Evolutionary conservation across 53 echinoderm and acorn worm genomes (phyloP), one percentile per base, ranked within the genome.

Genomic region (Apostichopus leukothele): DNA sequence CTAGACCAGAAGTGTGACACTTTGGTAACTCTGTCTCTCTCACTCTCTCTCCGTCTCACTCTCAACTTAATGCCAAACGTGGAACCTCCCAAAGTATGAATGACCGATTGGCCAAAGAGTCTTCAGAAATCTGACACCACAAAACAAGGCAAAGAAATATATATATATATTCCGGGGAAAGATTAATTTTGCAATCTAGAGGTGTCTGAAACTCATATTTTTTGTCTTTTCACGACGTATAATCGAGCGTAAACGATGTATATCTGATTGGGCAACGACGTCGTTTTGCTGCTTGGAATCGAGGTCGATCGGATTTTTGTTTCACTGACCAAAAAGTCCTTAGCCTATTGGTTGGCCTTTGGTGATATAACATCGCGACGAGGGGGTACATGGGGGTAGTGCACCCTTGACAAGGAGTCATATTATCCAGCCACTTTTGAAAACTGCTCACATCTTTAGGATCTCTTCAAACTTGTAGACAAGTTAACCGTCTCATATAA

Each of bases 261-360:
- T 71, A 81, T 81, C 81, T 81, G 81, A 81, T 81, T 19, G 23
- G 55, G 11, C 19, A 59, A 20, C 39, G 81, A 54, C 81, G 81
- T 81, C 77, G 57, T 57, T 9, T 77, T 77, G 39, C 59, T 81
- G 55, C 81, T 81, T 52, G 21, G 53, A 59, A n/a, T 81, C 81
- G 81, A 81, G 81, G 81, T 59, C 81, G 60, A 1, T n/a, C 14
- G 71, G 71, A 19, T 71, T 71, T 19, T 81, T 19, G 50, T 55
- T 81, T 55, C 50, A 53, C 23, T 81, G 81, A 81, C 81, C 81
- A 59, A 54, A 51, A 63, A 63, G 16, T 16, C 18, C 71, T 57
- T 81, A 22, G 81, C 81, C 81, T 59, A 81, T 81, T 81, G 81
- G 81, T 54, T 51, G 81, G 81, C 81, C 81, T 59, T 81, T 81